phyloP scores from a whole-genome alignment of 2,888 invertebrate genomes.

The Drepana falcataria region DNA sequence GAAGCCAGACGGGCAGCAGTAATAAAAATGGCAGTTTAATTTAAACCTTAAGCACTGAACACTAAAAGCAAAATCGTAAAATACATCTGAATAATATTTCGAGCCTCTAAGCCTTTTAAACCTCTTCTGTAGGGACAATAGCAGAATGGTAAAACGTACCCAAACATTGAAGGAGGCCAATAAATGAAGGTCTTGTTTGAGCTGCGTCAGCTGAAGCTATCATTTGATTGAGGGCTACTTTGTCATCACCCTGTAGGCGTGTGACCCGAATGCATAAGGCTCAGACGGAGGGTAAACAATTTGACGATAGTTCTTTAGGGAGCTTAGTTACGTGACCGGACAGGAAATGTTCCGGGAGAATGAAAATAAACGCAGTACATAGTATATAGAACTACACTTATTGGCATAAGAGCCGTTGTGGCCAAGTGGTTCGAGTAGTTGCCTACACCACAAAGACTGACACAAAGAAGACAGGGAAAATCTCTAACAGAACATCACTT shows the following conservation, averaged over 20 bases:
- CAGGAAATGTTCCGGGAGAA: not conserved
- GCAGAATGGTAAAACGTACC: slow-evolving; percentile 13
- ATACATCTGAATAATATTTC: no score
- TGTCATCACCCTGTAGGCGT: slow-evolving; percentile 9
- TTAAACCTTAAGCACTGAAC: no score
- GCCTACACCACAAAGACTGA: no score
- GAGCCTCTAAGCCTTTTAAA: not conserved
- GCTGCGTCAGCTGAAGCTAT: slow-evolving; percentile 5
- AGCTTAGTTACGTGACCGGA: not conserved
- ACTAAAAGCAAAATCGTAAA: no score
- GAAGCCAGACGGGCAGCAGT: no score
- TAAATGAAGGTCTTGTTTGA: slow-evolving; percentile 19
- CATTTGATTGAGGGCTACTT: slow-evolving; percentile 17
- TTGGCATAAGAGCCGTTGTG: no score
- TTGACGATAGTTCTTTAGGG: not conserved
- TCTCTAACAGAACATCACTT: no score
- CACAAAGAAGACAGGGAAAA: no score
- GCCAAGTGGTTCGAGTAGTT: no score
- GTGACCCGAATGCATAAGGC: slow-evolving; percentile 12
- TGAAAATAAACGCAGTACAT: not conserved
- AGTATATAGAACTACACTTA: no score
- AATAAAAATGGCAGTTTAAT: no score
- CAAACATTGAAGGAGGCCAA: not conserved
- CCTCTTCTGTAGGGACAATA: slow-evolving; percentile 6
- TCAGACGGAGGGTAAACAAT: not conserved